These are phyloP conservation scores for Poecile atricapillus DNA, from an alignment of 2,113 vertebrate genomes.

Conservation along the genomic window DNA sequence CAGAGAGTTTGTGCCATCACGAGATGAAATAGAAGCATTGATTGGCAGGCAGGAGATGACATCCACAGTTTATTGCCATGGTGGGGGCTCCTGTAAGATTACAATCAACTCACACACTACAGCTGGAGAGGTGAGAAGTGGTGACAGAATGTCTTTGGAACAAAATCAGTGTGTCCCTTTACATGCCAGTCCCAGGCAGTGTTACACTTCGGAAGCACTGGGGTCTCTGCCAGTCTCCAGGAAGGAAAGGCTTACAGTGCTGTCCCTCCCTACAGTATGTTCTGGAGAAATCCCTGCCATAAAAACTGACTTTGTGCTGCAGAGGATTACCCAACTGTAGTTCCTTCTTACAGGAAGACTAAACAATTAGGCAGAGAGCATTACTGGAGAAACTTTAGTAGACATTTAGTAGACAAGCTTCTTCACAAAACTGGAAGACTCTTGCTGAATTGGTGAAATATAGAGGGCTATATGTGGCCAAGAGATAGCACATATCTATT, in stretches of 20 bases:
- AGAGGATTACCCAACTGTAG: not conserved
- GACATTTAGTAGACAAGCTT: not conserved
- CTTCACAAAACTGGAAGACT: not conserved
- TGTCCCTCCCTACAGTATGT: accelerated
- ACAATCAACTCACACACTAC: conserved; percentile 95
- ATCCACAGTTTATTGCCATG: conserved; percentile 91
- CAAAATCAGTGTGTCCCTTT: not conserved
- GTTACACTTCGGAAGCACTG: accelerated
- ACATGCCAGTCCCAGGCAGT: not conserved
- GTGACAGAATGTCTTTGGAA: not conserved
- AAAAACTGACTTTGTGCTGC: not conserved
- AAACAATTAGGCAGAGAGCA: not conserved
- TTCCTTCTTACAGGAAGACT: not conserved
- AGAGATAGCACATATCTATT: not conserved
- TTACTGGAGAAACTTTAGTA: not conserved
- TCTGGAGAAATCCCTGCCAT: not conserved
- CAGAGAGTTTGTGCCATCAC: conserved; percentile 90
- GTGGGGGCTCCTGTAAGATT: conserved; percentile 96
- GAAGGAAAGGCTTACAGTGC: not conserved
- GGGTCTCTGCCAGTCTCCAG: not conserved
- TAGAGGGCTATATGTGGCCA: not conserved
- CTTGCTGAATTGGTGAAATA: not conserved
- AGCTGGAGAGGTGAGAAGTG: conserved; percentile 88
- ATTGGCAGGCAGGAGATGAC: conserved; percentile 91
- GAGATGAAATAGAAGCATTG: conserved; percentile 89